Evolutionary conservation across 2,113 vertebrate species (phyloP).

Genomic region (Chionodraco myersi): DNA sequence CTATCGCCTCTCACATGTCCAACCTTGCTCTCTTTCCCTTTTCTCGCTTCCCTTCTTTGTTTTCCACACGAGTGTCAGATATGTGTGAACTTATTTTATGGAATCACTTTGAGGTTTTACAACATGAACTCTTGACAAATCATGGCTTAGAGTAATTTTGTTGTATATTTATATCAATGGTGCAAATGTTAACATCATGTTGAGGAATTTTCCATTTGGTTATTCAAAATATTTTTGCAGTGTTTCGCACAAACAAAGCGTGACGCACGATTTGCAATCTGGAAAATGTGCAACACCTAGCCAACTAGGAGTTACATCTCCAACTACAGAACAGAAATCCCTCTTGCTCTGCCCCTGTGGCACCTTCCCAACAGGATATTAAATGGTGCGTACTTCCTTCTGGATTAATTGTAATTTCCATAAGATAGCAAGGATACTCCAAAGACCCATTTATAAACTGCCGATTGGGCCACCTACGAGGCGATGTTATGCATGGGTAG

Average conservation of each 20-base stretch:
- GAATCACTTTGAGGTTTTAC: slow-evolving; percentile 24
- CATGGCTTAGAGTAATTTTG: slow-evolving; percentile 21
- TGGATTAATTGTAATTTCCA: slow-evolving; percentile 63
- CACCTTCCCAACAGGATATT: slow-evolving; percentile 63
- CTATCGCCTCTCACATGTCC: not conserved
- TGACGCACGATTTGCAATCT: not conserved
- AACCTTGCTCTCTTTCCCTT: not conserved
- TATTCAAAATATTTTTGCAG: not conserved
- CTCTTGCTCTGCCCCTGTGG: slow-evolving; percentile 17
- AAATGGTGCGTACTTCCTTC: slow-evolving; percentile 43
- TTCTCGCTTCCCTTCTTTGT: not conserved
- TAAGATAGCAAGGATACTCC: slow-evolving; percentile 52
- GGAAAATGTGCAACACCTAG: not conserved
- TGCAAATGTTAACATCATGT: slow-evolving; percentile 31
- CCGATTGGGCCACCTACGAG: slow-evolving; percentile 53
- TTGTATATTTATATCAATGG: slow-evolving; percentile 41
- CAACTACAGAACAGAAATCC: slow-evolving; percentile 31
- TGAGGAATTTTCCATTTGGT: slow-evolving; percentile 39
- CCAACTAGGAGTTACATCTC: slow-evolving; percentile 30
- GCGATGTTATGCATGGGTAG: slow-evolving; percentile 32
- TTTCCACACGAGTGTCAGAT: slow-evolving; percentile 22
- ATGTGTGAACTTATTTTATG: slow-evolving; percentile 24
- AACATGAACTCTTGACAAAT: slow-evolving; percentile 32
- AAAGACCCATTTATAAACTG: slow-evolving; percentile 17
- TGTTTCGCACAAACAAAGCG: not conserved